Evolutionary conservation across 1,140 invertebrate genomes (phyloP).

Genomic region (Ephestia elutella): DNA sequence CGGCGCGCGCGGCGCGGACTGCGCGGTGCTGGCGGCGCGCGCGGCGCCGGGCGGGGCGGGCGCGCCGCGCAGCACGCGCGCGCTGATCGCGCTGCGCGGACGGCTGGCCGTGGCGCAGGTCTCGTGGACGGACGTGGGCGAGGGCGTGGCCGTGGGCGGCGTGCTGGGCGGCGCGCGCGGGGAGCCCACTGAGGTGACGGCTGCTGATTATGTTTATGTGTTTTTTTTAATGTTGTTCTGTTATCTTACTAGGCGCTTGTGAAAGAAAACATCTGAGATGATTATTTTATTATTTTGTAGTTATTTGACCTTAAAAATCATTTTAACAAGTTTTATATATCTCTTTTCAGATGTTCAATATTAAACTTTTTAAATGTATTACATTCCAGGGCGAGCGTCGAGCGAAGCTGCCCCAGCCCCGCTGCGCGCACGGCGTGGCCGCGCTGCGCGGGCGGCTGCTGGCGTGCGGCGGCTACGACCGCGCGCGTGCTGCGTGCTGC

Average conservation of each 20-base stretch:
- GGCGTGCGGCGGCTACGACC: constrained; percentile 86
- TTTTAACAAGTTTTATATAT: too few species aligned
- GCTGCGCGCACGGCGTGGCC: constrained; percentile 75
- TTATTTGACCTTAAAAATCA: too few species aligned
- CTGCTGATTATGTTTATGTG: too few species aligned
- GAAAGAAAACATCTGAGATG: too few species aligned
- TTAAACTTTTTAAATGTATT: too few species aligned
- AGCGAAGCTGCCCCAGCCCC: constrained; percentile 28
- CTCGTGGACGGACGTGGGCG: constrained; percentile 19
- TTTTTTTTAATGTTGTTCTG: too few species aligned
- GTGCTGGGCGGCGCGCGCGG: constrained; percentile 17
- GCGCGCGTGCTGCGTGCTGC: constrained; percentile 88
- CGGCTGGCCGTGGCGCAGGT: constrained; percentile 20
- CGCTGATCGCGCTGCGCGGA: constrained; percentile 24
- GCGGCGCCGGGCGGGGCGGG: constrained; percentile 11
- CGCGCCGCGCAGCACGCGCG: constrained; percentile 25
- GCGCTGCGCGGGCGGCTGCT: constrained; percentile 51
- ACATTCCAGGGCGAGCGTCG: constrained; percentile 17
- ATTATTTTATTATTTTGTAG: too few species aligned
- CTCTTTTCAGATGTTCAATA: too few species aligned
- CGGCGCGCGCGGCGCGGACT: constrained; percentile 16
- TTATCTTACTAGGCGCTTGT: too few species aligned
- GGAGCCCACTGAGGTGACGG: not conserved
- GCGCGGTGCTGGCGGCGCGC: constrained; percentile 12
- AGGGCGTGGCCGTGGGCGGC: constrained; percentile 17